phyloP scores from a whole-genome alignment of 1,140 invertebrate genomes.

The Drosophila subpulchrella region DNA sequence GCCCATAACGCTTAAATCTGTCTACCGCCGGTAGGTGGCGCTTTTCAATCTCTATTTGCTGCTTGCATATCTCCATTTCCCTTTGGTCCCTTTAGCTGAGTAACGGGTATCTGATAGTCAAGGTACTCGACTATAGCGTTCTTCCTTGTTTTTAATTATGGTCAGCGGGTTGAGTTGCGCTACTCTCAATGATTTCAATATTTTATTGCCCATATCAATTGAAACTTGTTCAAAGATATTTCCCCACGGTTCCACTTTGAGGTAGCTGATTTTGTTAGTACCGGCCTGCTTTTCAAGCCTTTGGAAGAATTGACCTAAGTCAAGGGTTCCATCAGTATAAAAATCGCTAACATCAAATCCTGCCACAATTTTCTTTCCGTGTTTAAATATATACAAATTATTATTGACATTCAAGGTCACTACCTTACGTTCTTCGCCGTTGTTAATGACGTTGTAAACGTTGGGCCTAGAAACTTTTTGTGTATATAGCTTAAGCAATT shows the following conservation, averaged over 20 bases:
- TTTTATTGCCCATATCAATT: conserved; percentile 5
- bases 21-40: too few species aligned
- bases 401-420: neutral
- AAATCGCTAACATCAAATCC: neutral
- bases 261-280: neutral
- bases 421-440: neutral
- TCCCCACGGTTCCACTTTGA: conserved; percentile 3
- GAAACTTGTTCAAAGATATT: conserved; percentile 3
- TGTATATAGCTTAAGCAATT: too few species aligned
- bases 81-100: too few species aligned
- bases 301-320: neutral
- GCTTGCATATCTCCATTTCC: too few species aligned
- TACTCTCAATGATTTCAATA: neutral
- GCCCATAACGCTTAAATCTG: too few species aligned
- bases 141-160: neutral
- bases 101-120: too few species aligned
- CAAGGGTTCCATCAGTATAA: neutral
- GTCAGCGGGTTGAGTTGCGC: neutral
- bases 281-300: neutral
- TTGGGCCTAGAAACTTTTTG: neutral
- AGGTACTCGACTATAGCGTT: too few species aligned
- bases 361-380: neutral
- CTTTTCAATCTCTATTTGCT: too few species aligned
- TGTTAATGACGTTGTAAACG: neutral
- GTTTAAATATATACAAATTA: neutral